Percentiles rank a stretch among this genome's conserved stretches.
phyloP scores from a whole-genome alignment of 2,888 invertebrate genomes.

The Apamea epomidion region DNA sequence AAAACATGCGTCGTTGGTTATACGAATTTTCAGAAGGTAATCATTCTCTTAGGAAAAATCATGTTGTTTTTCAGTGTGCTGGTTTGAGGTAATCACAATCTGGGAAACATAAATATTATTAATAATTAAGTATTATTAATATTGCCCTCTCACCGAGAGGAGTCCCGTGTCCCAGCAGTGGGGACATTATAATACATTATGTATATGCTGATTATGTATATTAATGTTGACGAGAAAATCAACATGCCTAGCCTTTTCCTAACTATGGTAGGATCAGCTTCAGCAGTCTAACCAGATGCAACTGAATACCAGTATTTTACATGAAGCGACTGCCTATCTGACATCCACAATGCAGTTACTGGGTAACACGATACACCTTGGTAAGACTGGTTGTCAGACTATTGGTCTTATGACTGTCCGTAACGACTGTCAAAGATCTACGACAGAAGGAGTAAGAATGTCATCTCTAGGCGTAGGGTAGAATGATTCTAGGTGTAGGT shows the following conservation, averaged over 20 bases:
- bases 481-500: too few relatives aligned
- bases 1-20: slow-evolving; percentile 46
- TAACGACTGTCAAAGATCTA: background rate
- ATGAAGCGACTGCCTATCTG: background rate
- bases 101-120: background rate
- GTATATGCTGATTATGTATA: too few relatives aligned
- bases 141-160: background rate
- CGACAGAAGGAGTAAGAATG: too few relatives aligned
- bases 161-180: background rate
- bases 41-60: slow-evolving; percentile 9
- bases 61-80: background rate
- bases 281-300: background rate
- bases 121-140: background rate
- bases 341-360: background rate
- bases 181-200: background rate
- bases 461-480: too few relatives aligned
- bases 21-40: slow-evolving; percentile 38
- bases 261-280: background rate
- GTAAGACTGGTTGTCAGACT: background rate
- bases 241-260: background rate
- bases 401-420: background rate
- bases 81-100: too few relatives aligned
- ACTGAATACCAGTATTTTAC: background rate
- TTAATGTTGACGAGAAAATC: background rate
- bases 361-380: background rate